These are phyloP conservation scores for Andrena bicolor DNA, from an alignment of 2,888 invertebrate species.

Conservation along the genomic window DNA sequence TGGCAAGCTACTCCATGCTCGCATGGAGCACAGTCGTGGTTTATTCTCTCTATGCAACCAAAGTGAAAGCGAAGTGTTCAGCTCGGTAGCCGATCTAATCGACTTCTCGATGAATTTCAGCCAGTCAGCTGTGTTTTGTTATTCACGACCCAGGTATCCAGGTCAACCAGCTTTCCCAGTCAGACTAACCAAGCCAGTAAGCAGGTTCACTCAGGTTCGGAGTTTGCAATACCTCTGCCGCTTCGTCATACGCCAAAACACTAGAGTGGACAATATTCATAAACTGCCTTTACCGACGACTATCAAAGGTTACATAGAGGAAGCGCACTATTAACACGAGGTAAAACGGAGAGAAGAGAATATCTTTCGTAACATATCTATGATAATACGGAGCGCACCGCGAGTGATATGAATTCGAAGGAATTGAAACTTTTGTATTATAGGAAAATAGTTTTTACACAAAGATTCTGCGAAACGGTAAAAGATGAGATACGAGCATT, in stretches of 20 bases:
- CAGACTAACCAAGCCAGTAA: conserved; percentile 90
- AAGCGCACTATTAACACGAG: conserved; percentile 75
- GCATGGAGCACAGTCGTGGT: conserved; percentile 91
- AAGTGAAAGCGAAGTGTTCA: conserved; percentile 86
- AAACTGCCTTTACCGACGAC: conserved; percentile 89
- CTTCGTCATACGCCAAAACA: conserved; percentile 90
- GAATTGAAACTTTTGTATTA: conserved; percentile 14
- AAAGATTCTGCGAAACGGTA: conserved; percentile 1
- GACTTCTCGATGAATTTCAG: conserved; percentile 91
- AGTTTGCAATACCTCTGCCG: conserved; percentile 91
- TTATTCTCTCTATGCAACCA: conserved; percentile 88
- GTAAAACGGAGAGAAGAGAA: not conserved
- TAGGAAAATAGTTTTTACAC: conserved; percentile 9
- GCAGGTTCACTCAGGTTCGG: conserved; percentile 90
- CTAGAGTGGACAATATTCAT: conserved; percentile 89
- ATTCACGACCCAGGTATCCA: conserved; percentile 89
- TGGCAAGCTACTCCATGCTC: conserved; percentile 90
- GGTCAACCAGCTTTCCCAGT: conserved; percentile 91
- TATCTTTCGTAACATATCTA: not conserved
- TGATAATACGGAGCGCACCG: conserved; percentile 1
- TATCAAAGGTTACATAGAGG: conserved; percentile 86
- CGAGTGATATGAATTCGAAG: not conserved
- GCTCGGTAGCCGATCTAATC: conserved; percentile 90
- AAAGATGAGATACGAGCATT: conserved; percentile 33
- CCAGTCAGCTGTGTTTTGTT: conserved; percentile 90